Base-by-base conservation (phyloP, 1,140 invertebrate species). In the Drosophila azteca region DNA sequence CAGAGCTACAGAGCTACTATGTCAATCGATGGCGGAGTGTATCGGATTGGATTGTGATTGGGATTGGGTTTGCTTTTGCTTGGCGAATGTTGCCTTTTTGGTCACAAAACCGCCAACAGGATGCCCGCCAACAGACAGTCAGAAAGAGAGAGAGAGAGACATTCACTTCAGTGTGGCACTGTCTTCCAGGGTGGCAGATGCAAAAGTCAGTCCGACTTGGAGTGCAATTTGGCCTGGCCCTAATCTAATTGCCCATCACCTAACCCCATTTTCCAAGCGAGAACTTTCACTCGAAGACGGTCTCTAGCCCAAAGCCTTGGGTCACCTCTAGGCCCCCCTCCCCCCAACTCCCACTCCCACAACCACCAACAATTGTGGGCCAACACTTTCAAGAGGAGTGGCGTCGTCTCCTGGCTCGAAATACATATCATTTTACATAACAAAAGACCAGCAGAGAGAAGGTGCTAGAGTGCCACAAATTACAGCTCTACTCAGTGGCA, bases 341-440 rank as follows among this genome's bases (percentile, higher is more conserved):
- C 20, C 44, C 15, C 6, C 31, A 9, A n/a, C 54, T 29, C n/a
- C 17, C 29, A n/a, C 54, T 29, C n/a, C 17, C 29, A 60, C 31
- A 7, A 8, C 31, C 31, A 35, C n/a, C 46, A 58, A 39, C 65
- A 35, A 70, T 58, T 39, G 35, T 39, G 64, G 26, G 51, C 4
- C 51, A 11, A 53, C 39, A 68, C 66, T 69, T 57, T 68, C 51
- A 13, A 67, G 66, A 67, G 62, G 57, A 62, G 45, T 17, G 11
- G 15, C 31, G 13, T 13, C 35, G 11, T 54, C 63, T 53, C 49
- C 50, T 49, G 52, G 35, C 67, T 67, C 60, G 15, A 70, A 70
- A 70, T 70, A 50, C 67, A 61, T 71, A 71, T 71, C 48, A 71
- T 71, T 71, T 71, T 71, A 71, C 67, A 71, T 71, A 61, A 71